Evolutionary conservation across 1,140 invertebrate genomes (phyloP), one percentile per base, ranked within the genome.

Genomic region (Brachionus angularis): DNA sequence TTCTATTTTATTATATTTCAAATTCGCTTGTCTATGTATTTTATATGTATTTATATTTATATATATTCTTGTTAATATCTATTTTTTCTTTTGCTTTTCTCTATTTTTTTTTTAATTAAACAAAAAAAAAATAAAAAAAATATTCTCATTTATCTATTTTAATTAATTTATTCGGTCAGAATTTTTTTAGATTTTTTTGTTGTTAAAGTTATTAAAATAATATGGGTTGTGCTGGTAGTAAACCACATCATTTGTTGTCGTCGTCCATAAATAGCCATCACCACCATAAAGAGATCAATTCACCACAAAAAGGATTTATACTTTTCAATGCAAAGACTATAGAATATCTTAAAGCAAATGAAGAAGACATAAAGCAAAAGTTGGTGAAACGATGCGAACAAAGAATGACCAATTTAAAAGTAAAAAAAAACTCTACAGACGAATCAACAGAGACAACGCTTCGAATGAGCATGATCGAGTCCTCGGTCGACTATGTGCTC

Each of bases 181-280:
- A n/a, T n/a, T n/a, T n/a, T n/a, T n/a, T n/a, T n/a, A n/a, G n/a
- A n/a, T n/a, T n/a, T n/a, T n/a, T n/a, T n/a, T n/a, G n/a, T n/a
- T n/a, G n/a, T n/a, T n/a, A n/a, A n/a, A n/a, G n/a, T n/a, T n/a
- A n/a, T n/a, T n/a, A 42, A 42, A 42, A 5, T 3, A 52, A n/a
- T 18, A 52, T 52, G 49, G 49, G 49, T 31, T 52, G 49, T 21
- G 49, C 49, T 52, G 49, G 49, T 5, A 52, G 49, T 31, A 52
- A 52, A 52, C 49, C 49, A 31, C 49, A 52, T 52, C 49, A 27
- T 27, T 31, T 52, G 14, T 31, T 52, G 10, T 52, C 49, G 3
- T 52, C 49, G 5, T 18, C 23, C 16, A 31, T 52, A 12, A 42
- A 42, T 14, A n/a, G 16, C 4, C 39, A 42, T 42, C 39, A 42